A percentile compares a stretch with the other conserved stretches of the same genome.
These are phyloP conservation scores for Pheosia tremula DNA, from an alignment of 2,888 invertebrate genomes.

Conservation along the genomic window DNA sequence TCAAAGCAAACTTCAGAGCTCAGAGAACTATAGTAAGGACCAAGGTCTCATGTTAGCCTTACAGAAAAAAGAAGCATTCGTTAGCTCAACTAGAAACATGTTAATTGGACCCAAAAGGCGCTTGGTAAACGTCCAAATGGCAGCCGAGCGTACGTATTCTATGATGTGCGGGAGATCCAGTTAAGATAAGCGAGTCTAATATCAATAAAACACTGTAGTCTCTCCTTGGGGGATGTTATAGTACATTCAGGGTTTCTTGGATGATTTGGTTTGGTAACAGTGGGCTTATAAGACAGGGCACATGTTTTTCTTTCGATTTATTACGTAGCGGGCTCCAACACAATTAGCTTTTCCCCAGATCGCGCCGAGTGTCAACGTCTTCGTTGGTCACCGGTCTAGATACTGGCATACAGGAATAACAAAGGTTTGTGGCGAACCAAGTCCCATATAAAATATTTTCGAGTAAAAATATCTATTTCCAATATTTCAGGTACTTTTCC, in stretches of 20 bases:
- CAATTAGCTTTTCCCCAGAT: too few relatives aligned
- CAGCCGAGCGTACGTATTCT: conserved; percentile 45
- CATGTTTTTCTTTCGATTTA: too few relatives aligned
- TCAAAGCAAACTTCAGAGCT: neutral
- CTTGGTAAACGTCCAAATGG: conserved; percentile 75
- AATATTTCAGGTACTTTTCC: too few relatives aligned
- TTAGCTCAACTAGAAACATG: conserved; percentile 72
- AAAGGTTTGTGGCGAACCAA: too few relatives aligned
- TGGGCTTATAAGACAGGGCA: too few relatives aligned
- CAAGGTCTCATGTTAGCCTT: neutral
- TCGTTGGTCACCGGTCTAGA: too few relatives aligned
- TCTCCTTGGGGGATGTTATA: neutral
- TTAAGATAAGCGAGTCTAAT: conserved; percentile 17
- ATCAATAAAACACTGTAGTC: conserved; percentile 7
- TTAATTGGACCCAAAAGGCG: conserved; percentile 70
- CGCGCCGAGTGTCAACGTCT: too few relatives aligned
- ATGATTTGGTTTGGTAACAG: conserved; percentile 9
- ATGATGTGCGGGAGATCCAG: conserved; percentile 21
- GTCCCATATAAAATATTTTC: too few relatives aligned
- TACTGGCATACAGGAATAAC: too few relatives aligned
- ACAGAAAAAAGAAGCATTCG: conserved; percentile 34
- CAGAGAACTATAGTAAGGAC: neutral
- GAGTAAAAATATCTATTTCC: too few relatives aligned
- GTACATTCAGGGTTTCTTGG: neutral
- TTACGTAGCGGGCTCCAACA: too few relatives aligned